A percentile compares a stretch with the other conserved stretches of the same genome.
phyloP scores from a whole-genome alignment of 2,888 invertebrate species.

The Yponomeuta sedellus region DNA sequence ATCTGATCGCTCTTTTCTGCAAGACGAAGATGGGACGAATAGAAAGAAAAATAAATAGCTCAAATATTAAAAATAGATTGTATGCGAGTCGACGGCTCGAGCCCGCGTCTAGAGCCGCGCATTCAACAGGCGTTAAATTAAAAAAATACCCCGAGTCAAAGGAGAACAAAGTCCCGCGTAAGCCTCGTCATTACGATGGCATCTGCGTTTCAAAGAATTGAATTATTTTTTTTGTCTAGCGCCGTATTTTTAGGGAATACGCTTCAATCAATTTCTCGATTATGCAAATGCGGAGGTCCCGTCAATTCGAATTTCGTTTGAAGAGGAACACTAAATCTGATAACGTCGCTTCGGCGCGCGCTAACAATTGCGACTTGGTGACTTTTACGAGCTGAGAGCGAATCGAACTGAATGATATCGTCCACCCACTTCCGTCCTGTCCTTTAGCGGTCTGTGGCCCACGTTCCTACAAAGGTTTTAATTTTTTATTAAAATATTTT shows the following conservation, averaged over 20 bases:
- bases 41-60: too few species aligned
- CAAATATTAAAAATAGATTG: too few species aligned
- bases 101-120: neutral
- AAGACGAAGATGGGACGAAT: too few species aligned
- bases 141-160: slow-evolving; percentile 23
- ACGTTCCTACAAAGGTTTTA: neutral
- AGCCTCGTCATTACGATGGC: slow-evolving; percentile 51
- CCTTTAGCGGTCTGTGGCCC: neutral
- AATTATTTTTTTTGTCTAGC: slow-evolving; percentile 37
- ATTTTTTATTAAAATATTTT: too few species aligned
- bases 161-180: slow-evolving; percentile 32
- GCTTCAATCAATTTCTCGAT: slow-evolving; percentile 72
- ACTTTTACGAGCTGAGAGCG: slow-evolving; percentile 28
- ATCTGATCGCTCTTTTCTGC: too few species aligned
- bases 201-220: slow-evolving; percentile 53
- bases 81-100: too few species aligned
- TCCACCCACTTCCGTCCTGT: neutral
- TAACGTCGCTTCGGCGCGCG: slow-evolving; percentile 34
- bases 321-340: slow-evolving; percentile 41
- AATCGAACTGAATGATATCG: slow-evolving; percentile 8
- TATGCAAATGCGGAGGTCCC: slow-evolving; percentile 56
- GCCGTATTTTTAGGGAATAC: slow-evolving; percentile 50
- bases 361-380: slow-evolving; percentile 24
- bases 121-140: slow-evolving; percentile 25
- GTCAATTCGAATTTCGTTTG: slow-evolving; percentile 45